phyloP scores from a whole-genome alignment of 2,888 invertebrate species.

The Agrochola lota region DNA sequence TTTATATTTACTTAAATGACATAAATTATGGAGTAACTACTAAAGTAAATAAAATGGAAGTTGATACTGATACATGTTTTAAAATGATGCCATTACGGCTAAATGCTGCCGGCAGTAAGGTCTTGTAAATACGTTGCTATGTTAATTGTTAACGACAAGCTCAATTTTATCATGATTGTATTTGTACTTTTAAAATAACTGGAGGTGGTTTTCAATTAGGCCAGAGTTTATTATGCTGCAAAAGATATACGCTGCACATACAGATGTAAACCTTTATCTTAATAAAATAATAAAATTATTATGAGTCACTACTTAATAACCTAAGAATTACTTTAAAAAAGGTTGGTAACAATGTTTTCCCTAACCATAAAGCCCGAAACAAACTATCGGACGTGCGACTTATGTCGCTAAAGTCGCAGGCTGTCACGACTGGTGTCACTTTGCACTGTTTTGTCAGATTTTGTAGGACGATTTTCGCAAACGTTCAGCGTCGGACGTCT shows the following conservation, averaged over 20 bases:
- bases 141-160: conserved; percentile 24
- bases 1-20: conserved; percentile 14
- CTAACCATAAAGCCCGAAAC: conserved; percentile 20
- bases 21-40: conserved; percentile 8
- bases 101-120: conserved; percentile 59
- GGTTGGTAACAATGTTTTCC: conserved; percentile 58
- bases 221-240: conserved; percentile 13
- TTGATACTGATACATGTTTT: conserved; percentile 17
- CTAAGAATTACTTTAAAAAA: conserved; percentile 42
- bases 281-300: conserved; percentile 24
- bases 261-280: conserved; percentile 4
- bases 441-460: neutral
- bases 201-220: conserved; percentile 1
- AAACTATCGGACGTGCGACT: neutral
- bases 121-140: conserved; percentile 6
- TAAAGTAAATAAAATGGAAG: conserved; percentile 22
- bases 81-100: conserved; percentile 41
- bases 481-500: neutral
- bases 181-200: conserved; percentile 9
- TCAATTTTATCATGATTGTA: neutral
- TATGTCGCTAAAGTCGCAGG: neutral
- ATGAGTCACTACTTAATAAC: conserved; percentile 33
- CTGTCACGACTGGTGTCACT: neutral
- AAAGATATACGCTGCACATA: too few species aligned
- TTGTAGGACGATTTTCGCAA: neutral